phyloP scores from a whole-genome alignment of 92 coral and sea anemone species.

The Anthopleura xanthogrammica region DNA sequence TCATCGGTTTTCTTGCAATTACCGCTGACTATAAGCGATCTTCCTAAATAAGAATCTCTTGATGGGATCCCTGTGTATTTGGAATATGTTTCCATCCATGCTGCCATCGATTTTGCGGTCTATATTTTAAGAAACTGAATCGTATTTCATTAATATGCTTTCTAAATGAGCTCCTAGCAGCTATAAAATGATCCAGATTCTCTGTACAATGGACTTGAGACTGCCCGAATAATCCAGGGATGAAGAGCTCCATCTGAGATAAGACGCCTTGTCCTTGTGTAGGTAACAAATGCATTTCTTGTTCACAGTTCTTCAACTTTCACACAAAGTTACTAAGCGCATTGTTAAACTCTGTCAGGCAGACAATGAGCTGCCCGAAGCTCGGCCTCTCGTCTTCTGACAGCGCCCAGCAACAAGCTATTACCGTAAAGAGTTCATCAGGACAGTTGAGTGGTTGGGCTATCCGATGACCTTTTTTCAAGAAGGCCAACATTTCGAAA shows the following conservation, averaged over 20 bases:
- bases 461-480: slow-evolving; percentile 93
- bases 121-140: neutral
- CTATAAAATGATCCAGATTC: neutral
- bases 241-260: neutral
- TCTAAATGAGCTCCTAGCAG: neutral
- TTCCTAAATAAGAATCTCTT: neutral
- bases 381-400: slow-evolving; percentile 96
- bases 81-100: neutral
- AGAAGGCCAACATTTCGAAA: slow-evolving; percentile 93
- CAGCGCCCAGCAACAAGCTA: slow-evolving; percentile 97
- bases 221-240: neutral
- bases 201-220: neutral
- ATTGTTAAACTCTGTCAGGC: slow-evolving; percentile 85
- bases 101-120: too few relatives aligned
- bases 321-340: slow-evolving; percentile 90
- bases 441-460: slow-evolving; percentile 98
- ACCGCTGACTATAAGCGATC: neutral
- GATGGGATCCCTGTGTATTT: neutral
- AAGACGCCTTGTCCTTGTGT: neutral
- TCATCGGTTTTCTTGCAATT: neutral
- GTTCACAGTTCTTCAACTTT: neutral
- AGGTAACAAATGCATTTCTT: neutral
- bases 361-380: slow-evolving; percentile 79
- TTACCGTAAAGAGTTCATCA: slow-evolving; percentile 93
- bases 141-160: neutral